Evolutionary conservation across 2,797 vertebrate genomes (phyloP).

Genomic region (Gila robusta): DNA sequence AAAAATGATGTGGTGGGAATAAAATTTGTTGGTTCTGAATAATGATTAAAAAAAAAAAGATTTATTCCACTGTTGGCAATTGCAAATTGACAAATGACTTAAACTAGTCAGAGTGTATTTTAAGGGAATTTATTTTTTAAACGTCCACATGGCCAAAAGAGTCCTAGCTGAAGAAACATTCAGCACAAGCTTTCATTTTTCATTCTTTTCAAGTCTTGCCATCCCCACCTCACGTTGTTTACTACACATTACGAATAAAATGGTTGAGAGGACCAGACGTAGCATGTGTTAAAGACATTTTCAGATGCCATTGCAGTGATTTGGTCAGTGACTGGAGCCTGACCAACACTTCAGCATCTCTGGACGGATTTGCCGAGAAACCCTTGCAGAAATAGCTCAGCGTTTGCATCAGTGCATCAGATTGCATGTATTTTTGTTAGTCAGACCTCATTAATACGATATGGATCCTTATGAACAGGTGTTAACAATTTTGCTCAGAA

Average conservation of each 20-base stretch:
- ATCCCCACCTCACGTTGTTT: background rate
- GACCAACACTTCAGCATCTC: slow-evolving; percentile 18
- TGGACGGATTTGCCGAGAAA: slow-evolving; percentile 1
- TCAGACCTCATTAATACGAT: slow-evolving; percentile 32
- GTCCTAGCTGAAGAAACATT: slow-evolving; percentile 23
- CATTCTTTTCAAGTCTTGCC: slow-evolving; percentile 10
- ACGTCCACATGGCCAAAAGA: background rate
- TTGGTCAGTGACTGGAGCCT: slow-evolving; percentile 18
- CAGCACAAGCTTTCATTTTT: slow-evolving; percentile 19
- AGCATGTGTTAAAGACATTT: slow-evolving; percentile 34
- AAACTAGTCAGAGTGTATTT: background rate
- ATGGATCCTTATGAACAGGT: slow-evolving; percentile 27
- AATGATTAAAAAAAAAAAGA: too few species aligned
- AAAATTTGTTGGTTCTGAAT: background rate
- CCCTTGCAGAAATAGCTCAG: slow-evolving; percentile 9
- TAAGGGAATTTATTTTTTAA: background rate
- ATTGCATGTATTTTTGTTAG: slow-evolving; percentile 18
- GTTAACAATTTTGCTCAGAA: slow-evolving; percentile 18
- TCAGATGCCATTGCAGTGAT: slow-evolving; percentile 26
- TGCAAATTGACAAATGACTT: background rate
- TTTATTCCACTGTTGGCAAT: background rate
- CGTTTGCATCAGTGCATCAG: slow-evolving; percentile 19
- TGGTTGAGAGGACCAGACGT: slow-evolving; percentile 4
- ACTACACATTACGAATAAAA: slow-evolving; percentile 20
- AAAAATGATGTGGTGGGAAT: background rate